phyloP scores from a whole-genome alignment of 35 echinoderm and acorn worm species.

The Heliocidaris tuberculata region DNA sequence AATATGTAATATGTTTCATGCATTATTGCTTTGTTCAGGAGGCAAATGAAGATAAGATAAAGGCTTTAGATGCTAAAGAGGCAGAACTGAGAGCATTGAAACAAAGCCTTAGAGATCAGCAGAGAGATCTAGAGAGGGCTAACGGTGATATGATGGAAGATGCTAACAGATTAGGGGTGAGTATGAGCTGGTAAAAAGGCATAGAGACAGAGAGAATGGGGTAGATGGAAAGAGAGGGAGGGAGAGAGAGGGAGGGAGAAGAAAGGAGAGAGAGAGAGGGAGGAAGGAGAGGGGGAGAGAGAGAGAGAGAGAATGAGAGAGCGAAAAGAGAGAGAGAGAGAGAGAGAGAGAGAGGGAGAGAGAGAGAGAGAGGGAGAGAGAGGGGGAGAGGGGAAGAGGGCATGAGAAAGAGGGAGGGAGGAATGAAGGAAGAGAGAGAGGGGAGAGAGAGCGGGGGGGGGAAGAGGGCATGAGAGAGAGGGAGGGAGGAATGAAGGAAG shows the following conservation, averaged over 20 bases:
- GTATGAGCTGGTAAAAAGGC: not conserved
- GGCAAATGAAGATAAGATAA: constrained; percentile 76
- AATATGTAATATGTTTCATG: too few species aligned
- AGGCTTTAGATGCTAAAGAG: constrained; percentile 68
- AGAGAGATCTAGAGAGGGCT: constrained; percentile 67
- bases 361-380: not conserved
- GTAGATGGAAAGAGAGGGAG: too few species aligned
- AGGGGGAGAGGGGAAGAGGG: too few species aligned
- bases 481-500: not conserved
- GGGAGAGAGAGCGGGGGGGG: too few species aligned
- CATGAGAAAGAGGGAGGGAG: too few species aligned
- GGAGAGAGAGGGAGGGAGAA: too few species aligned
- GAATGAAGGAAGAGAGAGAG: too few species aligned
- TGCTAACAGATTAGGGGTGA: constrained; percentile 42
- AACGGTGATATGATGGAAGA: constrained; percentile 53
- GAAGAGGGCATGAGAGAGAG: too few species aligned
- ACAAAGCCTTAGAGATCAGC: constrained; percentile 60
- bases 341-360: too few species aligned
- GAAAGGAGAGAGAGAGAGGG: too few species aligned
- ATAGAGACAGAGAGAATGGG: not conserved
- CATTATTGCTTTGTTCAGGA: constrained; percentile 41
- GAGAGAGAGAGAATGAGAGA: not conserved
- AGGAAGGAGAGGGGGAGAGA: not conserved
- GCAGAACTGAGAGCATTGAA: constrained; percentile 63
- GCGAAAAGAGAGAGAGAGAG: not conserved